Conservation (phyloP, 2,888 invertebrate species). For the Meiosimyza decipiens region DNA sequence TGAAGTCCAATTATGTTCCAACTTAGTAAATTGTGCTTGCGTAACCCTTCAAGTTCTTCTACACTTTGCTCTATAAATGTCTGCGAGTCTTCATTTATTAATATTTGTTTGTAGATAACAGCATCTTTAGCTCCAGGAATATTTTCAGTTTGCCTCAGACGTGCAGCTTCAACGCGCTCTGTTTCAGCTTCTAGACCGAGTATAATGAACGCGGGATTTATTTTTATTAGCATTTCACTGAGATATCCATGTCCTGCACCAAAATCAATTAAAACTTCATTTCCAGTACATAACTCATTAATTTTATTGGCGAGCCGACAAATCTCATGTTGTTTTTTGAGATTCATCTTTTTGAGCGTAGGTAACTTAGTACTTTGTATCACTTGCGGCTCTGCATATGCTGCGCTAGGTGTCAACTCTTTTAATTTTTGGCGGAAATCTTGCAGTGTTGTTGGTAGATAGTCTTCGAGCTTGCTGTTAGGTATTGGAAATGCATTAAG, state of each 20-base stretch:
- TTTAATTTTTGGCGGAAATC: constrained; percentile 55
- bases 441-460: constrained; percentile 26
- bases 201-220: constrained; percentile 70
- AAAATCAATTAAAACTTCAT: constrained; percentile 75
- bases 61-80: constrained; percentile 66
- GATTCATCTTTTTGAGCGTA: constrained; percentile 65
- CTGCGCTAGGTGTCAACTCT: constrained; percentile 47
- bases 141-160: constrained; percentile 70
- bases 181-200: constrained; percentile 76
- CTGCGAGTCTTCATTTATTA: constrained; percentile 70
- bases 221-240: constrained; percentile 73
- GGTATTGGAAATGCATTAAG: constrained; percentile 68
- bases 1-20: constrained; percentile 74
- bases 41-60: constrained; percentile 54
- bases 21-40: constrained; percentile 25
- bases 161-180: constrained; percentile 71
- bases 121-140: constrained; percentile 68
- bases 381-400: constrained; percentile 42
- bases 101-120: constrained; percentile 73
- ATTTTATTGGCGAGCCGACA: constrained; percentile 70
- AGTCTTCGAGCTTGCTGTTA: constrained; percentile 36
- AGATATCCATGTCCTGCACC: constrained; percentile 83
- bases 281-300: constrained; percentile 52
- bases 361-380: neutral
- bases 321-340: constrained; percentile 81